These are phyloP conservation scores for Pseudomyrmex concolor DNA, from an alignment of 1,140 invertebrate genomes.

Conservation along the genomic window DNA sequence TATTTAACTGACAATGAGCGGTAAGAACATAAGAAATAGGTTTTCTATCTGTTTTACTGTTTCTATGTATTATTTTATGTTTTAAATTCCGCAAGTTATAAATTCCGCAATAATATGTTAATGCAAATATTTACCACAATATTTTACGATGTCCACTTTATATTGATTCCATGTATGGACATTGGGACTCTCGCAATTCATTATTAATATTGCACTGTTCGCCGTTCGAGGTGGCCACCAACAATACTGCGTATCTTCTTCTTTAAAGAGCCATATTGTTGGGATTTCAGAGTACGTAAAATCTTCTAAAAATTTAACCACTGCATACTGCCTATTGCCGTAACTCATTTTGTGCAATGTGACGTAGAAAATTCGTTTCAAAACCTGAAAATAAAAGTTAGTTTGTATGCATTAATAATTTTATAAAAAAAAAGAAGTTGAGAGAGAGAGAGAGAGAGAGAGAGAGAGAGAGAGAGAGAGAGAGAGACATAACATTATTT, in stretches of 20 bases:
- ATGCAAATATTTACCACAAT: no score
- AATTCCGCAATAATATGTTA: no score
- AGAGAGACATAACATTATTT: neutral
- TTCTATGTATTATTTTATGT: no score
- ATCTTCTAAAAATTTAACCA: conserved; percentile 1
- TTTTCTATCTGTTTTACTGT: no score
- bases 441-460: no score
- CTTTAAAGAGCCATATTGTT: neutral
- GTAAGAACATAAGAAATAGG: no score
- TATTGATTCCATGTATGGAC: no score
- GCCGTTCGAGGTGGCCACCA: conserved; percentile 2
- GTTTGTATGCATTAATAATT: neutral
- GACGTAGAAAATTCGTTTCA: neutral
- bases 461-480: no score
- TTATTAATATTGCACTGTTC: neutral
- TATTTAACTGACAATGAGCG: no score
- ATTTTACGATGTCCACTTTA: no score
- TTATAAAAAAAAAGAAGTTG: neutral
- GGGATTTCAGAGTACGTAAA: conserved; percentile 1
- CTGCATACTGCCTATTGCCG: neutral
- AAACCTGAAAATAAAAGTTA: conserved; percentile 1
- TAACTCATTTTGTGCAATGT: neutral
- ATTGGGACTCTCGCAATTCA: no score
- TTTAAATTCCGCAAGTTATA: no score
- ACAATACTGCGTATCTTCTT: neutral